Evolutionary conservation across 2,888 invertebrate species (phyloP), one percentile per base, ranked within the genome.

Genomic region (Caenorhabditis panamensis): DNA sequence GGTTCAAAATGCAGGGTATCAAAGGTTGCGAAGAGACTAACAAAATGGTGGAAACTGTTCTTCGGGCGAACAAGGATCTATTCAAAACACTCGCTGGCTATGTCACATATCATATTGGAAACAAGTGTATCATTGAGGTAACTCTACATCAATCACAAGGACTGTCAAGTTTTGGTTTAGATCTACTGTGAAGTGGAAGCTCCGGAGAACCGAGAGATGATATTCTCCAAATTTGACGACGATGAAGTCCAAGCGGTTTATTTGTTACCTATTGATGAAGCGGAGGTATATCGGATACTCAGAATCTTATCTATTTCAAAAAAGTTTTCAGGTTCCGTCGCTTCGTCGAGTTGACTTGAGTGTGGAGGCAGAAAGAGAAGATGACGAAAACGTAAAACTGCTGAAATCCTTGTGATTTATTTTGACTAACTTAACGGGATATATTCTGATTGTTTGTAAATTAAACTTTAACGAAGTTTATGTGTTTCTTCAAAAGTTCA

Each of bases 1-100:
- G 81, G 81, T 72, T 67, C 37, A 67, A 66, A 28, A 47, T 76
- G 5, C 81, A 81, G 56, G 81, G 81, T 20, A 49, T 71, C 36
- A 54, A 67, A 28, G 81, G 81, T 44, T 49, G 59, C 11, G 47
- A 81, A 6, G 49, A 64, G 18, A 41, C 49, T 5, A 69, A 71
- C 37, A 18, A 67, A 20, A 53, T 49, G 54, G 58, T 71, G 8
- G 6, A 36, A 9, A 58, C 68, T 51, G 68, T 79, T 18, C 18
- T 79, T 9, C 20, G 62, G 2, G 31, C 41, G 8, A 67, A 79
- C 11, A 3, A 13, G 1, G 2, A 28, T 16, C 13, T 67, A 2
- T 67, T 79, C 47, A n/a, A 28, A n/a, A 22, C 8, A 6, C 18
- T 73, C 4, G 31, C 68, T 3, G 79, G 79, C 20, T 73, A 20